A percentile compares a stretch with the other conserved stretches of the same genome.
Evolutionary conservation across 2,113 vertebrate species (phyloP).

Genomic region (Nymphicus hollandicus): DNA sequence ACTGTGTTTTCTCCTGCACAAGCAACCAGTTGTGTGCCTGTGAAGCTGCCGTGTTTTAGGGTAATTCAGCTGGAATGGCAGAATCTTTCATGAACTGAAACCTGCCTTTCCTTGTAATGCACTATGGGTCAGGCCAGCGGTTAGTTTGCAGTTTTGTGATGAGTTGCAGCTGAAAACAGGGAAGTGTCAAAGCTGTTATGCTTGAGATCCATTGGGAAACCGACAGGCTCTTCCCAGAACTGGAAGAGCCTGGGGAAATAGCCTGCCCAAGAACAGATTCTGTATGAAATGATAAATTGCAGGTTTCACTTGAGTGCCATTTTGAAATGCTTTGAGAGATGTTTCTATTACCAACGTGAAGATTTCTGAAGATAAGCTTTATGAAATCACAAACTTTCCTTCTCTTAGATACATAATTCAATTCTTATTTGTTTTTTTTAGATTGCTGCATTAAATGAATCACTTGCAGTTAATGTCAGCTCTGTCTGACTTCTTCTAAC

Average conservation of each 20-base stretch:
- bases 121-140: not conserved
- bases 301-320: not conserved
- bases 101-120: not conserved
- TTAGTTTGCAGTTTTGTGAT: not conserved
- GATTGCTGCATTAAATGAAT: not conserved
- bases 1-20: not conserved
- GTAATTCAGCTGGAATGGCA: not conserved
- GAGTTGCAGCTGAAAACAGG: not conserved
- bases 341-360: not conserved
- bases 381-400: not conserved
- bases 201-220: not conserved
- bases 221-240: rapidly evolving
- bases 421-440: not conserved
- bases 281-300: not conserved
- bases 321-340: not conserved
- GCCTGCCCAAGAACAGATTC: not conserved
- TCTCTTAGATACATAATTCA: not conserved
- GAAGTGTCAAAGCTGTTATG: not conserved
- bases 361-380: not conserved
- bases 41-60: not conserved
- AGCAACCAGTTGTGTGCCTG: not conserved
- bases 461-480: not conserved
- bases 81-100: not conserved
- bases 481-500: not conserved
- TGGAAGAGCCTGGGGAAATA: not conserved